Conservation (phyloP, 2,888 invertebrate genomes). For the Subacronicta megacephala region DNA sequence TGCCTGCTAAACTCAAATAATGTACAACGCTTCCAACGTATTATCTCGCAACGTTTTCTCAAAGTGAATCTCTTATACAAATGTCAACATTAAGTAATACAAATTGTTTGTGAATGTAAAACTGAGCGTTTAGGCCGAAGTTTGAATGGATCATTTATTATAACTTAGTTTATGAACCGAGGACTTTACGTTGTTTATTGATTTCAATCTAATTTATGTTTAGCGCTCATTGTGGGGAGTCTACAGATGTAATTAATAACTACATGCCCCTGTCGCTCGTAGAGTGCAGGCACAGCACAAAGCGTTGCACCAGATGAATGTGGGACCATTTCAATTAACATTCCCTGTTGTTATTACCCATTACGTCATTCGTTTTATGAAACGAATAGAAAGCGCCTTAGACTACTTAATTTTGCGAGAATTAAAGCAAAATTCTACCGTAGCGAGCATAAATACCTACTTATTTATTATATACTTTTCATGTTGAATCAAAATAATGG, state of each 20-base stretch:
- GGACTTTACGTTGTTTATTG: constrained; percentile 32
- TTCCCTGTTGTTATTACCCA: constrained; percentile 48
- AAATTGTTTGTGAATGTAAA: constrained; percentile 56
- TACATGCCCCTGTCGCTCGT: constrained; percentile 17
- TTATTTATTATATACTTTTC: too few species aligned
- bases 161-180: constrained; percentile 26
- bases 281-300: constrained; percentile 41
- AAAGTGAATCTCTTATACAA: constrained; percentile 51
- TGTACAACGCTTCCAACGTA: constrained; percentile 43
- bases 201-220: constrained; percentile 42
- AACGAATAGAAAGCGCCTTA: constrained; percentile 17
- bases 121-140: constrained; percentile 39
- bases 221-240: constrained; percentile 19
- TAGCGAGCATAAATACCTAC: not conserved
- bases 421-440: constrained; percentile 2
- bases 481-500: constrained; percentile 15
- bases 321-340: constrained; percentile 42
- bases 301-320: constrained; percentile 33
- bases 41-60: constrained; percentile 40
- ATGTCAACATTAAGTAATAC: constrained; percentile 56
- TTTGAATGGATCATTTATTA: constrained; percentile 47
- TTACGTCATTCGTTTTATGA: constrained; percentile 29
- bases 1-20: constrained; percentile 62
- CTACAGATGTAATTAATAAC: constrained; percentile 55
- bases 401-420: not conserved